Evolutionary conservation across 2,113 vertebrate species (phyloP), one percentile per base, ranked within the genome.

Genomic region (Pleuronectes platessa): DNA sequence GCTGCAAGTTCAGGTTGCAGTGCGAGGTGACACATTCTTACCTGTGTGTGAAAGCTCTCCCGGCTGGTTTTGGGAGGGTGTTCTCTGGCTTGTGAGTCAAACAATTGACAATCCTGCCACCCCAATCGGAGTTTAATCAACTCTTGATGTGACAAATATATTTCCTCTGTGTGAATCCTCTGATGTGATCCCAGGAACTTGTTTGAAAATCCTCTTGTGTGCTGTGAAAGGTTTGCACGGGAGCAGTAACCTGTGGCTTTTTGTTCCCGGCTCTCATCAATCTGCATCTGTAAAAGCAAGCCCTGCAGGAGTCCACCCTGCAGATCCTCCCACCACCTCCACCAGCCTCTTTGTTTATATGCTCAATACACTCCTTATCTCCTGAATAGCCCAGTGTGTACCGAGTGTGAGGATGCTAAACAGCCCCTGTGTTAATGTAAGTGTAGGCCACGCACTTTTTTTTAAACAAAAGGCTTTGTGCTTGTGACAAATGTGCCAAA

Each of bases 231-330:
- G 81, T 70, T 47, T 67, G 59, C 60, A 45, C 49, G 40, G 61
- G 61, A 84, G 62, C 56, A 20, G 68, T 26, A 37, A 54, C 53
- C 77, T 72, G 79, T 74, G 68, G n/a, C 79, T 78, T 73, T 78
- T 80, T 83, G 66, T 81, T 31, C 53, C 42, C 1, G 20, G 24
- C 27, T 37, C 76, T 54, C 61, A 67, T 86, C 64, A 77, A 83
- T 92, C 83, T 91, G 85, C 88, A 89, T 90, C 27, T 81, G 80
- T 88, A 72, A 88, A 84, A 76, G 56, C 45, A 21, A 66, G 54
- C 86, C 56, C 89, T 15, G 74, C 79, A 84, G 85, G 90, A 75
- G 85, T 69, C 69, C 81, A 81, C 61, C 72, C 74, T 64, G 68
- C 35, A 15, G 61, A 37, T 61, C 59, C 60, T 45, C 76, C 53